Evolutionary conservation across 1,140 invertebrate genomes (phyloP).

Genomic region (Meloidogyne hapla): DNA sequence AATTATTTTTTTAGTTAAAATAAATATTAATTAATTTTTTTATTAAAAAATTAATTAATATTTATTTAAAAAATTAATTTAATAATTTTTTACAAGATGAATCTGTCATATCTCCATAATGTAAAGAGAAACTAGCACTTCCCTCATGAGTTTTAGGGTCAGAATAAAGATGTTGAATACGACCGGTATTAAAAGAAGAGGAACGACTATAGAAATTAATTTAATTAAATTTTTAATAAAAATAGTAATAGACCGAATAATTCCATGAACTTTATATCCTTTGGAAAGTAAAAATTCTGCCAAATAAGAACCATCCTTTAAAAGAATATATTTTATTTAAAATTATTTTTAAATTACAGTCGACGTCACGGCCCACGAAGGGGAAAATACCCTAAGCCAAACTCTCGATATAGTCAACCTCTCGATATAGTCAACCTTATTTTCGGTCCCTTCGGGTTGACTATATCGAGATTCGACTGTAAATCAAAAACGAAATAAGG

Average conservation of each 20-base stretch:
- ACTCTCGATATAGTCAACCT: too few species aligned
- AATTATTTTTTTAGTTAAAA: background rate
- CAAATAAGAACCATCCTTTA: conserved; percentile 96
- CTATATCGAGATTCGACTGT: too few species aligned
- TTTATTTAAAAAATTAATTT: background rate
- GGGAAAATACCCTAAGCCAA: too few species aligned
- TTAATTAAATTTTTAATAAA: too few species aligned
- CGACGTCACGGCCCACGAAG: too few species aligned
- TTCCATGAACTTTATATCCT: conserved; percentile 83
- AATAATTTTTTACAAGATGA: background rate
- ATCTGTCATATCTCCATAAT: conserved; percentile 87
- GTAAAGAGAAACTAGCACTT: conserved; percentile 75
- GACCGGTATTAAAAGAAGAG: conserved; percentile 90
- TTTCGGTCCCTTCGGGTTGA: too few species aligned
- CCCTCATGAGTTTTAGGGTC: conserved; percentile 67
- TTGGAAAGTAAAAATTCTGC: conserved; percentile 91
- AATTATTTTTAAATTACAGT: background rate
- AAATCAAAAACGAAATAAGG: too few species aligned
- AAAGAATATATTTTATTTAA: background rate
- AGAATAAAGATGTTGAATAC: conserved; percentile 92
- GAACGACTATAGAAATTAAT: conserved; percentile 73
- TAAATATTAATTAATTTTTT: background rate
- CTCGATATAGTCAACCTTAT: too few species aligned
- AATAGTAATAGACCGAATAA: conserved; percentile 67
- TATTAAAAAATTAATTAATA: background rate